phyloP scores from a whole-genome alignment of 2,113 vertebrate genomes.

The Hypanus sabinus region DNA sequence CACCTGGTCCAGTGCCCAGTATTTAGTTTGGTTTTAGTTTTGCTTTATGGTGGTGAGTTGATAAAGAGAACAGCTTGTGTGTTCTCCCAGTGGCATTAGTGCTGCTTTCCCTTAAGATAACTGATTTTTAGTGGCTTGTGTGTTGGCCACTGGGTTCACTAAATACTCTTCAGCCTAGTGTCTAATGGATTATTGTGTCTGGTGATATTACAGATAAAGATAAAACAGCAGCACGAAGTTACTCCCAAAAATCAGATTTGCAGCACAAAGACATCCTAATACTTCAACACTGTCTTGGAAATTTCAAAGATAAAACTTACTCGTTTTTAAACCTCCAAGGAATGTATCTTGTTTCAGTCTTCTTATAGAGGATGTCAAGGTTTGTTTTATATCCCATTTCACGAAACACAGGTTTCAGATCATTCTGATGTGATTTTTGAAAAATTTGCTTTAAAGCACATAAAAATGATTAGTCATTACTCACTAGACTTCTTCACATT shows the following conservation, averaged over 20 bases:
- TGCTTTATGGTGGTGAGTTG: not conserved
- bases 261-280: not conserved
- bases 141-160: not conserved
- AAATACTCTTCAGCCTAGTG: not conserved
- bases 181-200: not conserved
- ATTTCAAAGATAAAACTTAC: not conserved
- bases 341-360: not conserved
- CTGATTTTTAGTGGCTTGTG: not conserved
- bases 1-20: not conserved
- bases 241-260: not conserved
- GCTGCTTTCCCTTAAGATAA: not conserved
- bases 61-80: not conserved
- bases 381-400: not conserved
- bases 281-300: not conserved
- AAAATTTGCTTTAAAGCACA: not conserved
- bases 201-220: not conserved
- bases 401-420: not conserved
- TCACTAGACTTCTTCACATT: not conserved
- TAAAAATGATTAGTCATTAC: not conserved
- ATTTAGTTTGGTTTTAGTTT: not conserved
- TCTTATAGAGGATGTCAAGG: not conserved
- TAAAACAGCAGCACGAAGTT: not conserved
- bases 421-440: not conserved
- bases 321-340: not conserved
- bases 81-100: not conserved